A percentile compares a stretch with the other conserved stretches of the same genome.
These are phyloP conservation scores for Sparidentex hasta DNA, from an alignment of 2,797 vertebrate species.

Conservation along the genomic window DNA sequence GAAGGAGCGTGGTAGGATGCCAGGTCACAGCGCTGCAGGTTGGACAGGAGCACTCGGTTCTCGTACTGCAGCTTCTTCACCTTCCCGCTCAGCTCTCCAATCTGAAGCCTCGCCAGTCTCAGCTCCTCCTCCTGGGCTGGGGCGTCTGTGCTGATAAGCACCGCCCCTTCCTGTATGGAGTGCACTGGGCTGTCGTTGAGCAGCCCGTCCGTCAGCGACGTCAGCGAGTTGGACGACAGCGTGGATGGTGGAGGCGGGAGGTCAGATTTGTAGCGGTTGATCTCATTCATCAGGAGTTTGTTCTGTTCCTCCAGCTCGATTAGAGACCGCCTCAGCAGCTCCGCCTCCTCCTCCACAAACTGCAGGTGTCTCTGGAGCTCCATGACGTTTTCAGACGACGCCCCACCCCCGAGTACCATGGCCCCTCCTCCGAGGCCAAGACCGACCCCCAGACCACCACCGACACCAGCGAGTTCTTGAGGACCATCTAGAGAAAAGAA, in stretches of 20 bases:
- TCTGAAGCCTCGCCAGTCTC: constrained; percentile 91
- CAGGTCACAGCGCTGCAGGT: constrained; percentile 95
- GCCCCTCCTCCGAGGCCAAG: constrained; percentile 63
- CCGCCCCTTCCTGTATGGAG: constrained; percentile 90
- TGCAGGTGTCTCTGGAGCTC: constrained; percentile 97
- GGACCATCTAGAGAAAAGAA: constrained; percentile 54
- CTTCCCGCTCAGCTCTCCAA: constrained; percentile 94
- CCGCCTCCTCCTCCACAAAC: constrained; percentile 99
- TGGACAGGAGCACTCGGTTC: constrained; percentile 96
- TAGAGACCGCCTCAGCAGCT: constrained; percentile 94
- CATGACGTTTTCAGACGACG: constrained; percentile 90
- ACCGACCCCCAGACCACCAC: constrained; percentile 82
- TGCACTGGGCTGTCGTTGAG: constrained; percentile 79
- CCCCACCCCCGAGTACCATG: constrained; percentile 78
- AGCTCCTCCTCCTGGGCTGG: constrained; percentile 91
- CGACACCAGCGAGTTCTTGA: constrained; percentile 85
- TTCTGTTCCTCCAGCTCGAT: constrained; percentile 98
- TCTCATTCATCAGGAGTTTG: constrained; percentile 95
- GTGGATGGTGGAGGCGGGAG: constrained; percentile 75
- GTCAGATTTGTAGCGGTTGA: constrained; percentile 95
- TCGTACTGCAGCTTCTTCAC: constrained; percentile 99
- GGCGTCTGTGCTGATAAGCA: constrained; percentile 88
- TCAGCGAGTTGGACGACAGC: constrained; percentile 55
- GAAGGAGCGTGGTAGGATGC: constrained; percentile 90
- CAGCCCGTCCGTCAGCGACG: constrained; percentile 68